A percentile compares a stretch with the other conserved stretches of the same genome.
Conservation (phyloP, 2,797 vertebrate species). For the Eurystomus glaucurus region DNA sequence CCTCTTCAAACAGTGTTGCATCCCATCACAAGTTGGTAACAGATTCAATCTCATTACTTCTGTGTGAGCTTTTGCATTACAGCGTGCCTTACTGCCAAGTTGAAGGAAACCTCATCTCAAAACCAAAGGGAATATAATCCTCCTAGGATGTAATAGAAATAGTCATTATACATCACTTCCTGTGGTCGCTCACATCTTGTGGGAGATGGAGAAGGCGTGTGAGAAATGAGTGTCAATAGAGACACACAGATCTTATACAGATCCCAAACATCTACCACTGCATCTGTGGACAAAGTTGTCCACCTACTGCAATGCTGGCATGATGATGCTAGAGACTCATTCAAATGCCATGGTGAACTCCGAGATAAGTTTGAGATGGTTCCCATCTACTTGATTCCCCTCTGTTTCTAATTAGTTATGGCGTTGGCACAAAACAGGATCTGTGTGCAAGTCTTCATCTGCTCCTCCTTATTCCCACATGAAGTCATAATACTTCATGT, state of each 20-base stretch:
- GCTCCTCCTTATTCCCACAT: slow-evolving; percentile 42
- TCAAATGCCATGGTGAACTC: not conserved
- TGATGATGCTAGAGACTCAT: not conserved
- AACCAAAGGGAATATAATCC: not conserved
- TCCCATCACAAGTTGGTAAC: not conserved
- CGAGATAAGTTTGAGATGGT: not conserved
- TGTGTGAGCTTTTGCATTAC: not conserved
- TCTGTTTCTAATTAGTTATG: slow-evolving; percentile 49
- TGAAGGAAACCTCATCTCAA: not conserved
- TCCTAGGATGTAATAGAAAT: not conserved
- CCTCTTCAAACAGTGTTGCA: not conserved
- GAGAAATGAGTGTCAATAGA: not conserved
- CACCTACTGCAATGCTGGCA: not conserved
- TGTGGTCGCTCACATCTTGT: accelerated
- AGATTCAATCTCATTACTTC: not conserved
- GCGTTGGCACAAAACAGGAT: not conserved
- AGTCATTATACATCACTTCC: not conserved
- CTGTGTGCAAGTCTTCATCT: slow-evolving; percentile 26
- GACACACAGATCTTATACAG: not conserved
- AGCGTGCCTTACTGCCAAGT: not conserved
- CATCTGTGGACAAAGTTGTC: not conserved
- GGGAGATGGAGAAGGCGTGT: not conserved
- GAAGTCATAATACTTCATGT: slow-evolving; percentile 19
- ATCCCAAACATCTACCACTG: not conserved
- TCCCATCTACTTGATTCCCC: slow-evolving; percentile 4